These are phyloP conservation scores for Nephila pilipes DNA, from an alignment of 1,140 invertebrate genomes.

Conservation along the genomic window DNA sequence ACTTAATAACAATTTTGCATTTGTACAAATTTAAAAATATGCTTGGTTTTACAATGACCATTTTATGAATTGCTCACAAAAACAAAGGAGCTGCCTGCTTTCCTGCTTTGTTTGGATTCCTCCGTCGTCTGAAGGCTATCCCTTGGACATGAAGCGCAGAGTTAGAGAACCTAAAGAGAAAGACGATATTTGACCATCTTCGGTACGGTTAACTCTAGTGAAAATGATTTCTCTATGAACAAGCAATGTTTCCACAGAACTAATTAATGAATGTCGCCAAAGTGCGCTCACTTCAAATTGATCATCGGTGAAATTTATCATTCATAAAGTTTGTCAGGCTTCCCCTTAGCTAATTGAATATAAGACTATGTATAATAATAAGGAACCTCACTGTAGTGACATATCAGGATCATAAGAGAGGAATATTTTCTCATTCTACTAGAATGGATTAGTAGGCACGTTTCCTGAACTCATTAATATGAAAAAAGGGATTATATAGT, in stretches of 20 bases:
- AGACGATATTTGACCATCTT: conserved; percentile 51
- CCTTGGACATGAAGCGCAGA: not conserved
- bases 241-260: conserved; percentile 61
- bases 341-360: conserved; percentile 64
- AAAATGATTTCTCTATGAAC: conserved; percentile 66
- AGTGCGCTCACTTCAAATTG: conserved; percentile 60
- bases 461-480: not conserved
- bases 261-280: conserved; percentile 62
- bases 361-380: conserved; percentile 59
- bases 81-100: not conserved
- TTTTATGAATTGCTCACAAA: not conserved
- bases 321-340: conserved; percentile 59
- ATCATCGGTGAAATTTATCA: conserved; percentile 67
- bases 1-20: too few species aligned
- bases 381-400: not conserved
- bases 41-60: too few species aligned
- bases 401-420: not conserved
- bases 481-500: not conserved
- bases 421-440: not conserved
- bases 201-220: conserved; percentile 34
- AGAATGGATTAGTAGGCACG: not conserved
- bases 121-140: not conserved
- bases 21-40: too few species aligned
- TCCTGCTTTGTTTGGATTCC: not conserved
- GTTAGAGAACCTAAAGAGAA: not conserved